A percentile compares a stretch with the other conserved stretches of the same genome.
These are phyloP conservation scores for Ganaspis brasiliensis DNA, from an alignment of 2,888 invertebrate genomes.

Conservation along the genomic window DNA sequence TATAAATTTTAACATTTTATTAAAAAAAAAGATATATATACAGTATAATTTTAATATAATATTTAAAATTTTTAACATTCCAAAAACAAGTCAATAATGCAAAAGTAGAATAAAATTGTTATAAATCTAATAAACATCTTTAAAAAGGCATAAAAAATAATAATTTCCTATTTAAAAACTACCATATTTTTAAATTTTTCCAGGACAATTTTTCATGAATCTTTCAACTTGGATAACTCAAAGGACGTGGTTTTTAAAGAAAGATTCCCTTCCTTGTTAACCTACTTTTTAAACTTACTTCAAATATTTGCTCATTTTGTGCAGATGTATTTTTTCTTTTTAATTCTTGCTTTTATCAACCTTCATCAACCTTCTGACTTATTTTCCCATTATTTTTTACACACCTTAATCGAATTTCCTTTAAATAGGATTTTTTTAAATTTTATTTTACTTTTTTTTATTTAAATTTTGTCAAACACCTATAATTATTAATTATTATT, in stretches of 20 bases:
- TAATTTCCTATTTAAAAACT: too few relatives aligned
- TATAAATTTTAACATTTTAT: too few relatives aligned
- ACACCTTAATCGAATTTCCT: neutral
- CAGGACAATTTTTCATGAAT: neutral
- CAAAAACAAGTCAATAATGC: too few relatives aligned
- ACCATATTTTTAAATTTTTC: too few relatives aligned
- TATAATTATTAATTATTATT: too few relatives aligned
- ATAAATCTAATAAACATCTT: too few relatives aligned
- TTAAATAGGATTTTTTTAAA: neutral
- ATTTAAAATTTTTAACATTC: too few relatives aligned
- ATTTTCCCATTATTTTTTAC: neutral
- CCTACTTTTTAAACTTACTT: conserved; percentile 9
- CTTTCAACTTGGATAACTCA: neutral
- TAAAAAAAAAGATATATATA: too few relatives aligned
- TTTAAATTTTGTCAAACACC: too few relatives aligned
- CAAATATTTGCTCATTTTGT: conserved; percentile 7
- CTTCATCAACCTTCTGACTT: neutral
- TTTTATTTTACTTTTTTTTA: neutral
- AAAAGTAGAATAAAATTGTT: too few relatives aligned
- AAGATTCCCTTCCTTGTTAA: conserved; percentile 5
- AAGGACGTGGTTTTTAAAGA: conserved; percentile 3
- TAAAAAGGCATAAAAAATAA: too few relatives aligned
- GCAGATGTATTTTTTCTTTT: neutral
- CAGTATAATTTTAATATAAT: too few relatives aligned
- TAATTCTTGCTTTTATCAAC: neutral